These are phyloP conservation scores for Polypedilum vanderplanki DNA, from an alignment of 1,140 invertebrate genomes.

Conservation along the genomic window DNA sequence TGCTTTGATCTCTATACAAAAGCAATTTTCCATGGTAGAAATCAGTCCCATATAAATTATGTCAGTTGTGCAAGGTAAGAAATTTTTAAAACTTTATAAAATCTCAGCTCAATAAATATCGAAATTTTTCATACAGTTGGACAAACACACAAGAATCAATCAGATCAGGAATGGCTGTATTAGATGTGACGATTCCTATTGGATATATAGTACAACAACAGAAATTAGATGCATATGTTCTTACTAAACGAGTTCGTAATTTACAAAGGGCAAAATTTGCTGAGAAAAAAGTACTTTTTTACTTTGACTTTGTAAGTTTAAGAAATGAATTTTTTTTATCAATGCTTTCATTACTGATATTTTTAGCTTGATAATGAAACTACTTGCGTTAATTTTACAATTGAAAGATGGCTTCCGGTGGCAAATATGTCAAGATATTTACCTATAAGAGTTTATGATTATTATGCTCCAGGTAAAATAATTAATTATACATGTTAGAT, in stretches of 20 bases:
- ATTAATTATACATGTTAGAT: conserved; percentile 27
- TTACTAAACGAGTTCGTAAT: conserved; percentile 63
- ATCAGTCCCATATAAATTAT: conserved; percentile 86
- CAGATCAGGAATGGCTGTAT: conserved; percentile 82
- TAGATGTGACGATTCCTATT: conserved; percentile 87
- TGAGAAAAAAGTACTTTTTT: conserved; percentile 81
- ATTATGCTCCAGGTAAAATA: conserved; percentile 83
- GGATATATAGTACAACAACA: conserved; percentile 92
- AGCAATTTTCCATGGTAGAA: conserved; percentile 76
- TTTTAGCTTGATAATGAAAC: conserved; percentile 66
- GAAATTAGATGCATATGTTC: conserved; percentile 75
- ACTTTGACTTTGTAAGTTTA: conserved; percentile 82
- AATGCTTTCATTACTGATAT: conserved; percentile 25
- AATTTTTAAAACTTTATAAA: neutral
- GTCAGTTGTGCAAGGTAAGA: conserved; percentile 70
- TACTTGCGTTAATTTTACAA: conserved; percentile 86
- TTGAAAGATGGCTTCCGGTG: conserved; percentile 91
- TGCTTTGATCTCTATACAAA: conserved; percentile 67
- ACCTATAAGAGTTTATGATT: conserved; percentile 87
- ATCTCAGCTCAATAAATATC: neutral
- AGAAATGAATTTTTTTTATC: neutral
- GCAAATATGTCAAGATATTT: conserved; percentile 93
- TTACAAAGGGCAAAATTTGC: conserved; percentile 77
- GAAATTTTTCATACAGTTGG: conserved; percentile 57
- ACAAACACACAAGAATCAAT: conserved; percentile 65